Conservation (phyloP, 2,113 vertebrate species). For the Microtus pennsylvanicus region DNA sequence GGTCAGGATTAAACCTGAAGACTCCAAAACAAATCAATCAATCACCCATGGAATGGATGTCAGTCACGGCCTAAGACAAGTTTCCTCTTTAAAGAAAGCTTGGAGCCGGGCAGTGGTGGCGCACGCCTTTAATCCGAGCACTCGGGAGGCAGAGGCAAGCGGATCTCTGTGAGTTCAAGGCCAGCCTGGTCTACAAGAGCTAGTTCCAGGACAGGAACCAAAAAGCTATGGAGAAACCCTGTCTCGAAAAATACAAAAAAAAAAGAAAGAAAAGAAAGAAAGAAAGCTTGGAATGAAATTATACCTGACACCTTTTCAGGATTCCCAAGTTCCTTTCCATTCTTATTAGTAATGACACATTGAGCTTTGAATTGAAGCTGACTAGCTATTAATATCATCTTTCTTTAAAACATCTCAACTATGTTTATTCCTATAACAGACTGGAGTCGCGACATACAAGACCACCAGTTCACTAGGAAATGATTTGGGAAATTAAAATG, state of each 20-base stretch:
- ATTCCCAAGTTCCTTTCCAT: constrained; percentile 1
- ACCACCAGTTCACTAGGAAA: not conserved
- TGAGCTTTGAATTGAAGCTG: not conserved
- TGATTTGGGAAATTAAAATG: not conserved
- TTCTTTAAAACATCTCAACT: not conserved
- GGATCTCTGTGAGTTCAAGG: too few species aligned
- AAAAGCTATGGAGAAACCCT: too few species aligned
- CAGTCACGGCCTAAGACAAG: not conserved
- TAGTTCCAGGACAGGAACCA: too few species aligned
- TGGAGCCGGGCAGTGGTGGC: not conserved
- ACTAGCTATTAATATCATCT: not conserved
- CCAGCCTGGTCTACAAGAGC: too few species aligned
- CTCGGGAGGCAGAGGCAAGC: too few species aligned
- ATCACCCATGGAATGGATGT: not conserved
- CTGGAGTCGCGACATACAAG: not conserved
- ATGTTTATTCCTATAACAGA: constrained; percentile 4
- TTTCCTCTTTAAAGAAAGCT: constrained; percentile 9
- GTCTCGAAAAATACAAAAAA: too few species aligned
- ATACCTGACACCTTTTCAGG: not conserved
- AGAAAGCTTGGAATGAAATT: not conserved
- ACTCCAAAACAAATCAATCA: constrained; percentile 5
- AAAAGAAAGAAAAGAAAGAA: too few species aligned
- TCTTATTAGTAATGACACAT: not conserved
- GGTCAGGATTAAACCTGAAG: constrained; percentile 9
- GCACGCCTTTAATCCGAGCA: too few species aligned